A percentile compares a stretch with the other conserved stretches of the same genome.
Evolutionary conservation across 2,113 vertebrate species (phyloP).

Genomic region (Orientallactaga bullata): DNA sequence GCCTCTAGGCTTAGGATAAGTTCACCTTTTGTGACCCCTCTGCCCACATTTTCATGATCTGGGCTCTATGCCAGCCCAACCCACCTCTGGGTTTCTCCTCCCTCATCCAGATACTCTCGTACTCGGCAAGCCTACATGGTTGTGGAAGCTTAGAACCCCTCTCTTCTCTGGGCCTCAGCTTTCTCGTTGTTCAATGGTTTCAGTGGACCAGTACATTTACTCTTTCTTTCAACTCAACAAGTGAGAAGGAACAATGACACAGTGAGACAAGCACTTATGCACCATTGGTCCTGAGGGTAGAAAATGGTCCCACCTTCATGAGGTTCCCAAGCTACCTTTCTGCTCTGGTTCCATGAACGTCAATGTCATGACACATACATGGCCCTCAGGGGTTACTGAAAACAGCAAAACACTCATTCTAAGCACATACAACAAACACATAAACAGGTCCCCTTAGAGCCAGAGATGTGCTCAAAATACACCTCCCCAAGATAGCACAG

Average conservation of each 20-base stretch:
- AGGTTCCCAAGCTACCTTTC: neutral
- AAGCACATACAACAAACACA: neutral
- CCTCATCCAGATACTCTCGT: neutral
- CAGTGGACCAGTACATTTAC: neutral
- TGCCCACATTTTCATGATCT: neutral
- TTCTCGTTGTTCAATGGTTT: conserved; percentile 11
- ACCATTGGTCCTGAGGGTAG: neutral
- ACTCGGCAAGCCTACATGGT: neutral
- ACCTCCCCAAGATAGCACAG: conserved; percentile 33
- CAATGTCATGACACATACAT: neutral
- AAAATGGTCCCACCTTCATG: accelerated
- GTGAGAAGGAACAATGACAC: neutral
- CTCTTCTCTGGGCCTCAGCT: neutral
- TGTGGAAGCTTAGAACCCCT: neutral
- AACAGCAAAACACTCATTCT: conserved; percentile 22
- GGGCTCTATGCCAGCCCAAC: neutral
- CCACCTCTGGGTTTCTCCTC: neutral
- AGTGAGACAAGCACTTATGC: neutral
- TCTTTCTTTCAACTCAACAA: neutral
- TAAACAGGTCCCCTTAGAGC: conserved; percentile 45
- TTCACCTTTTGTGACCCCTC: neutral
- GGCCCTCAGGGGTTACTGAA: neutral
- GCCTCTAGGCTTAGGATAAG: neutral
- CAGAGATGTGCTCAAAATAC: conserved; percentile 71
- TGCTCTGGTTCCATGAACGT: neutral